Conservation (phyloP, 2,797 vertebrate genomes). For the Poliocrania exsul region DNA sequence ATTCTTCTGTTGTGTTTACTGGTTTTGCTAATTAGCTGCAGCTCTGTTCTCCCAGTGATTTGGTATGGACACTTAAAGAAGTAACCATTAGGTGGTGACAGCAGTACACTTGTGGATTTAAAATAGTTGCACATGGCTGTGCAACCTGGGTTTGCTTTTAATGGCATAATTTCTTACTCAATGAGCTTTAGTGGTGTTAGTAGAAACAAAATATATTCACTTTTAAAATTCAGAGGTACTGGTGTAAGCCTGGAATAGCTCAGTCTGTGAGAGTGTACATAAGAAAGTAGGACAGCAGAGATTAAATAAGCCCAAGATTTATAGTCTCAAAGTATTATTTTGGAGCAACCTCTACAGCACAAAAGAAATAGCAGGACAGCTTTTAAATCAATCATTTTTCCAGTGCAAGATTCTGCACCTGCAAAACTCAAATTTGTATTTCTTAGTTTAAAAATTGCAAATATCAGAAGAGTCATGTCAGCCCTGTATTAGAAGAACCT, state of each 20-base stretch:
- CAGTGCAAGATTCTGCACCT: background rate
- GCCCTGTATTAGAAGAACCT: background rate
- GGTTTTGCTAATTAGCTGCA: conserved; percentile 27
- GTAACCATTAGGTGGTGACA: conserved; percentile 44
- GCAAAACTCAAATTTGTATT: background rate
- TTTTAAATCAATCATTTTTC: background rate
- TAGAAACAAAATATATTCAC: background rate
- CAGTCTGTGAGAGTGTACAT: background rate
- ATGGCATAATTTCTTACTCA: background rate
- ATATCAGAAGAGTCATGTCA: background rate
- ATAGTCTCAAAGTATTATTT: background rate
- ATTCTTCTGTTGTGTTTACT: background rate
- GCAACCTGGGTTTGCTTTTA: background rate
- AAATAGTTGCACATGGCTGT: background rate
- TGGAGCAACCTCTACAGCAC: background rate
- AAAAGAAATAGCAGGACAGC: background rate
- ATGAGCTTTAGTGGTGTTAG: background rate
- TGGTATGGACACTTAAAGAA: conserved; percentile 5
- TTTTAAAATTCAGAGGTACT: background rate
- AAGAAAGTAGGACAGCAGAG: background rate
- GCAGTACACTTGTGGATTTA: background rate
- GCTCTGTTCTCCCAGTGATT: background rate
- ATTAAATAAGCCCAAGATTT: background rate
- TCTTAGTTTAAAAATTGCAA: background rate
- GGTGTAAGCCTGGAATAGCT: background rate